Evolutionary conservation across 2,888 invertebrate genomes (phyloP), one percentile per base, ranked within the genome.

Genomic region (Limnephilus auricula): DNA sequence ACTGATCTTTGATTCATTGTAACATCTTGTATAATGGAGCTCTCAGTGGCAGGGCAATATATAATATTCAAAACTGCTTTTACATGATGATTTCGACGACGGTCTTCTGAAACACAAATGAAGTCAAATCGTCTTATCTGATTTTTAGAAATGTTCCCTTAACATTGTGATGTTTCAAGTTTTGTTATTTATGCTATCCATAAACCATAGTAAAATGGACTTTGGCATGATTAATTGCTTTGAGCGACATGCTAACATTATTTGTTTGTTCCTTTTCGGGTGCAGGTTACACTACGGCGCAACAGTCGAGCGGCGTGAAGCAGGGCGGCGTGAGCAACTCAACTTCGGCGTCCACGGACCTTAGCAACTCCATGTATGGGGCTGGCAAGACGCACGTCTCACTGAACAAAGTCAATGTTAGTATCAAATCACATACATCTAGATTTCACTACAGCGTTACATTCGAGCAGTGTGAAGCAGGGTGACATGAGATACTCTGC

Each of bases 331-430:
- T 92, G 87, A 91, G 91, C 80, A 91, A 93, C 91, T 91, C 94
- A 31, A 90, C 94, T 91, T 95, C 93, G 90, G 96, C 97, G 89
- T 96, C 96, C 87, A 97, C 97, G 89, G 98, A 98, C 94, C 96
- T 98, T 94, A 96, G 96, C 94, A 97, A 97, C 93, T 97, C 98
- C 65, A 98, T 98, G 97, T 99, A 99, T 95, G 97, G 92, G 31
- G 92, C 98, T 94, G 89, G 98, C 94, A 99, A 99, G 95, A 96
- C 97, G 93, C 98, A 99, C 95, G 97, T 98, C 93, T 97, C 98
- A 94, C 97, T 99, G 94, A 98, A 97, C 94, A 98, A 98, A 96
- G 98, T 98, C 95, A 98, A 98, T 95, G 98, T 98, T 95, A 97
- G 98, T 97, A 94, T 87, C 65, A 30, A 4, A n/a, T 65, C 32